A percentile compares a stretch with the other conserved stretches of the same genome.
These are phyloP conservation scores for Dolichotis patagonum DNA, from an alignment of 2,113 vertebrate genomes.

Conservation along the genomic window DNA sequence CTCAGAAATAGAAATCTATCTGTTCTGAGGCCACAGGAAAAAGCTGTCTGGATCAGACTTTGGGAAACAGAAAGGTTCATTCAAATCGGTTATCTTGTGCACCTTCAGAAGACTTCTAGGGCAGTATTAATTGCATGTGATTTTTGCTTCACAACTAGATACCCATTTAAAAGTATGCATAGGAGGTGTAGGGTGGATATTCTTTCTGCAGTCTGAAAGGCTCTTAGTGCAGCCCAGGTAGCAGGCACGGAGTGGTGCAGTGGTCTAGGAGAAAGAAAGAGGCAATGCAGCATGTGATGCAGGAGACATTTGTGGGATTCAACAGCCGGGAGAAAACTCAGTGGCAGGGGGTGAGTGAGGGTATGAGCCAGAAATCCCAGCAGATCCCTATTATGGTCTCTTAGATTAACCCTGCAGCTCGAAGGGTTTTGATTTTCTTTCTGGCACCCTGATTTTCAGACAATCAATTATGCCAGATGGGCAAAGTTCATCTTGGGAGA, in stretches of 20 bases:
- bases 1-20: not conserved
- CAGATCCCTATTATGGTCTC: not conserved
- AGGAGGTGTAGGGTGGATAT: not conserved
- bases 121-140: not conserved
- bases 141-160: conserved; percentile 18
- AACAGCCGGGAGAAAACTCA: no score
- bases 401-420: not conserved
- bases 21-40: not conserved
- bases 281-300: not conserved
- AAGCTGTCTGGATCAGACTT: not conserved
- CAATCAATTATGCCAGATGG: not conserved
- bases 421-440: conserved; percentile 1
- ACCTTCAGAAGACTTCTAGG: not conserved
- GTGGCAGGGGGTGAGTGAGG: no score
- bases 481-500: not conserved
- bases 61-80: not conserved
- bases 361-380: not conserved
- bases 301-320: not conserved
- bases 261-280: not conserved
- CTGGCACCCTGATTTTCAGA: conserved; percentile 24
- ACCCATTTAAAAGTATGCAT: not conserved
- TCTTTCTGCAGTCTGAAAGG: not conserved
- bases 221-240: not conserved
- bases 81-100: not conserved
- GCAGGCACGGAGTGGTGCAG: not conserved